These are phyloP conservation scores for Cephus pygmeus DNA, from an alignment of 2,888 invertebrate genomes.

Conservation along the genomic window DNA sequence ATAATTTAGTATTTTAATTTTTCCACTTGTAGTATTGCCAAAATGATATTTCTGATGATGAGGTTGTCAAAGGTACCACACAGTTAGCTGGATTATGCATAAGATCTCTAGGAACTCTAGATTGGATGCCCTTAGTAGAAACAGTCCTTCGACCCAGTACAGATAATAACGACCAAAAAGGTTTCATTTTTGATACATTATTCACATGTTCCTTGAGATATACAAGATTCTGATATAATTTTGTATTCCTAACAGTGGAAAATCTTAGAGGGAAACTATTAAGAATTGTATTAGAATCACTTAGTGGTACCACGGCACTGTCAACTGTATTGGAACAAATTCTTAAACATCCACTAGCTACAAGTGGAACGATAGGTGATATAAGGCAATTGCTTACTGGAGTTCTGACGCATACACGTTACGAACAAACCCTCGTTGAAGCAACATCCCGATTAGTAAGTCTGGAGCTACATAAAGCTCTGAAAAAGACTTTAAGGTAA, in stretches of 20 bases:
- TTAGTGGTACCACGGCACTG: slow-evolving; percentile 65
- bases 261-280: slow-evolving; percentile 55
- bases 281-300: slow-evolving; percentile 57
- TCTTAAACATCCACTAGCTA: slow-evolving; percentile 66
- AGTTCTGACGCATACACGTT: slow-evolving; percentile 81
- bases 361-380: slow-evolving; percentile 73
- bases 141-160: slow-evolving; percentile 52
- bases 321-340: slow-evolving; percentile 72
- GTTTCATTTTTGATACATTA: slow-evolving; percentile 25
- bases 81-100: slow-evolving; percentile 58
- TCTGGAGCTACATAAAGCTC: slow-evolving; percentile 73
- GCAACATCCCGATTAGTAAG: slow-evolving; percentile 76
- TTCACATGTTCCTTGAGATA: neutral
- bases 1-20: slow-evolving; percentile 5
- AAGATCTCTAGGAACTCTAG: slow-evolving; percentile 59
- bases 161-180: slow-evolving; percentile 44
- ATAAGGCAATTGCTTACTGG: slow-evolving; percentile 72
- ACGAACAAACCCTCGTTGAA: slow-evolving; percentile 78
- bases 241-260: slow-evolving; percentile 42
- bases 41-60: slow-evolving; percentile 43
- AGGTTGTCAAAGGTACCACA: slow-evolving; percentile 45
- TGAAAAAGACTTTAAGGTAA: slow-evolving; percentile 58
- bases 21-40: slow-evolving; percentile 34
- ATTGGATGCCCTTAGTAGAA: slow-evolving; percentile 63
- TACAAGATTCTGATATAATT: neutral